phyloP scores from a whole-genome alignment of 2,113 vertebrate genomes.

The Columba livia region DNA sequence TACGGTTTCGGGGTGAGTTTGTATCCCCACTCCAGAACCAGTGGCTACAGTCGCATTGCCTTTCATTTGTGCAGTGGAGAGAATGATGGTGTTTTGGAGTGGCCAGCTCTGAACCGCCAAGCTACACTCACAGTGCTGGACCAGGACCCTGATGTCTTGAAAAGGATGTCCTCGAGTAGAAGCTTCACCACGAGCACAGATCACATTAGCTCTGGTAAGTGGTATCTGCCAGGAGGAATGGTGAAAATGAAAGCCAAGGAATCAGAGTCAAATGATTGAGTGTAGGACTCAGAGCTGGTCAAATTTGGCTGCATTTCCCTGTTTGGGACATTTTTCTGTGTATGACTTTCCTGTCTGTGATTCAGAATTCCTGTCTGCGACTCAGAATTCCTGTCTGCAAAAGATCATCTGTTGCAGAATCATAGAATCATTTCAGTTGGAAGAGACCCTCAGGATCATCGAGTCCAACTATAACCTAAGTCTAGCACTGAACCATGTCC shows the following conservation, averaged over 20 bases:
- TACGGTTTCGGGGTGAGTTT: slow-evolving; percentile 81
- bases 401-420: background rate
- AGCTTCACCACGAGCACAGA: slow-evolving; percentile 81
- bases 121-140: slow-evolving; percentile 83
- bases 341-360: background rate
- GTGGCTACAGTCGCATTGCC: slow-evolving; percentile 69
- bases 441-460: no score
- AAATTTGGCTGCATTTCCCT: background rate
- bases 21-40: slow-evolving; percentile 3
- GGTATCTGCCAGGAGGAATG: background rate
- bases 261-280: background rate
- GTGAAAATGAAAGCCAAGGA: background rate
- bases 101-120: slow-evolving; percentile 88
- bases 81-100: slow-evolving; percentile 85
- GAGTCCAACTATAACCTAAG: no score
- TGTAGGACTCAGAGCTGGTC: background rate
- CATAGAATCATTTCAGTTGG: no score
- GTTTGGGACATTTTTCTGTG: background rate
- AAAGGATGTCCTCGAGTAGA: slow-evolving; percentile 86
- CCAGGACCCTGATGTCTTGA: slow-evolving; percentile 81
- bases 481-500: no score
- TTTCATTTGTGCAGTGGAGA: slow-evolving; percentile 88
- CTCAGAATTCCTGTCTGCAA: no score
- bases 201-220: slow-evolving; percentile 5
- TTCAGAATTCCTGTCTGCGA: no score